Conservation (phyloP, 1,140 invertebrate species). For the Bombus huntii region DNA sequence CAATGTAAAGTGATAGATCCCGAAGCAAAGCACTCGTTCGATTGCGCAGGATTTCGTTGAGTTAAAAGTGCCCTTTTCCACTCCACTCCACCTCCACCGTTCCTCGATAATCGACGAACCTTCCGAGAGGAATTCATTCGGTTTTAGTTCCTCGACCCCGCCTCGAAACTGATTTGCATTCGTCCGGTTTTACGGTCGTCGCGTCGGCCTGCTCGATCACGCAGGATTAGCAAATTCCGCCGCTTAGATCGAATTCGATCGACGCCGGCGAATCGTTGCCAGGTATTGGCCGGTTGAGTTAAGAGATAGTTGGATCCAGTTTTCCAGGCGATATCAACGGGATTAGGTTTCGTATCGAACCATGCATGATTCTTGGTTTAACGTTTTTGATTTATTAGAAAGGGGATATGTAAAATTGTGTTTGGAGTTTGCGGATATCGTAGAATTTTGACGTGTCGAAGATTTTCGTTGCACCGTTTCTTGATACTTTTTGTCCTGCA, state of each 20-base stretch:
- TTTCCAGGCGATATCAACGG: neutral
- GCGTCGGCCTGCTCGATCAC: neutral
- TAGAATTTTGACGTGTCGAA: neutral
- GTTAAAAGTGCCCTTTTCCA: conserved; percentile 51
- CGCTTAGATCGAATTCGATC: neutral
- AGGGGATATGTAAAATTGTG: neutral
- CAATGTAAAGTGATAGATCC: conserved; percentile 44
- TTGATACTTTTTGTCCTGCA: no score
- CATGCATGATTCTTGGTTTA: neutral
- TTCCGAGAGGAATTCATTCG: conserved; percentile 12
- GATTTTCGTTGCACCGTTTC: neutral
- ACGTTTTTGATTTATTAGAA: neutral
- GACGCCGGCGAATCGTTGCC: neutral
- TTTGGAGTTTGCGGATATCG: neutral
- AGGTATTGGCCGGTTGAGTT: conserved; percentile 1
- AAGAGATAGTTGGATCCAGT: neutral
- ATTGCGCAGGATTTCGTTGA: conserved; percentile 56
- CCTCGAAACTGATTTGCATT: conserved; percentile 39
- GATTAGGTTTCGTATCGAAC: neutral
- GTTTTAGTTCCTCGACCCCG: neutral
- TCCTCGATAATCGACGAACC: conserved; percentile 40
- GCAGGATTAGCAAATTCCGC: neutral
- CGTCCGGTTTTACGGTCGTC: conserved; percentile 15
- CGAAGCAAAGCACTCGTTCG: conserved; percentile 35
- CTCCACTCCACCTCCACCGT: neutral